Percentiles rank a stretch among this genome's conserved stretches.
Evolutionary conservation across 2,113 vertebrate species (phyloP).

Genomic region (Notarius quadriscutis): DNA sequence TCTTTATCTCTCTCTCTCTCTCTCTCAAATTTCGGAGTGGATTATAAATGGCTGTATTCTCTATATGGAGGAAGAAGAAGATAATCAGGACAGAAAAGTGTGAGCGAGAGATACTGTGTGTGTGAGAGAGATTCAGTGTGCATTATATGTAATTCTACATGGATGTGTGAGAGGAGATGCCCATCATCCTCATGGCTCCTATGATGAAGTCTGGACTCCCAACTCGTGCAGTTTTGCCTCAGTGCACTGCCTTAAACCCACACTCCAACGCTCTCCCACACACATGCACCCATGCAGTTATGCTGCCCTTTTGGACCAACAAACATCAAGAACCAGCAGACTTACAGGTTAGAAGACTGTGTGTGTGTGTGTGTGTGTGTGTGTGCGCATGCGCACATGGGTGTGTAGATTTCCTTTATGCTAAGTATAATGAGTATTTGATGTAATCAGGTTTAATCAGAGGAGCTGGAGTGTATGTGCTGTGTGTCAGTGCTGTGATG

Average conservation of each 20-base stretch:
- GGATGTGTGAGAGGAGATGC: constrained; percentile 81
- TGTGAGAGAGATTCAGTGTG: not conserved
- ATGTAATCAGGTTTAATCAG: not conserved
- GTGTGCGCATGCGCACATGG: not conserved
- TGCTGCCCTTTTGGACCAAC: constrained; percentile 57
- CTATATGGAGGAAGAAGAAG: not conserved
- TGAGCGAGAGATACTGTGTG: not conserved
- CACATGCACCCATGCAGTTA: constrained; percentile 53
- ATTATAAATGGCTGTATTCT: not conserved
- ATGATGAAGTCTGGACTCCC: constrained; percentile 98
- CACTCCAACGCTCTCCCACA: constrained; percentile 8
- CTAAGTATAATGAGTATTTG: not conserved
- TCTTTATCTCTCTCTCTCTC: not conserved
- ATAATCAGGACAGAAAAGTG: constrained; percentile 33
- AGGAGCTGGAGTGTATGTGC: not conserved
- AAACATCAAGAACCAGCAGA: constrained; percentile 71
- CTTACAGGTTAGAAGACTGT: constrained; percentile 79
- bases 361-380: not conserved
- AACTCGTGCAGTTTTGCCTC: constrained; percentile 79
- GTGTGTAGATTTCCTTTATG: too few relatives aligned
- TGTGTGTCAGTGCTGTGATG: not conserved
- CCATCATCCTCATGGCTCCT: constrained; percentile 91
- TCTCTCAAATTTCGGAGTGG: not conserved
- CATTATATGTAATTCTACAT: not conserved
- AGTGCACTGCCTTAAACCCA: constrained; percentile 90